Percentiles rank a stretch among this genome's conserved stretches.
Conservation (phyloP, 2,888 invertebrate species). For the Eupeodes luniger region DNA sequence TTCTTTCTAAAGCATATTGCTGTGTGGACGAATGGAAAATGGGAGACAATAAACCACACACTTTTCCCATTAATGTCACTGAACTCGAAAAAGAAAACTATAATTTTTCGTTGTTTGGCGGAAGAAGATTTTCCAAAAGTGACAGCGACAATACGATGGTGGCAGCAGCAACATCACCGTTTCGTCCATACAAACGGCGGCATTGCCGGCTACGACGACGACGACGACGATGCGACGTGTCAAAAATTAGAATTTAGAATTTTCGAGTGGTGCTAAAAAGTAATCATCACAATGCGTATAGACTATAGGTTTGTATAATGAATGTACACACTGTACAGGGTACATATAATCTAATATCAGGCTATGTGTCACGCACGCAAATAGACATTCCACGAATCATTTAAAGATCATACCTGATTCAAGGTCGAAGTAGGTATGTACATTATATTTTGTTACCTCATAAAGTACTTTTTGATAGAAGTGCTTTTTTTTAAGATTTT, state of each 20-base stretch:
- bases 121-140: slow-evolving; percentile 34
- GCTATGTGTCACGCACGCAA: slow-evolving; percentile 41
- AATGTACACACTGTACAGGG: too few relatives aligned
- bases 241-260: slow-evolving; percentile 26
- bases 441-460: slow-evolving; percentile 15
- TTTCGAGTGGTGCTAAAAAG: slow-evolving; percentile 36
- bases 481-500: not conserved
- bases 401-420: slow-evolving; percentile 23
- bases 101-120: slow-evolving; percentile 38
- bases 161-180: not conserved
- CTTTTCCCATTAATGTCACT: slow-evolving; percentile 67
- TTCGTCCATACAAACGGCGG: not conserved
- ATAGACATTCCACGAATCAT: slow-evolving; percentile 36
- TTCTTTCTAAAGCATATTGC: slow-evolving; percentile 27
- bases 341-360: not conserved
- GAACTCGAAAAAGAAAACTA: slow-evolving; percentile 65
- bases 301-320: not conserved
- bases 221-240: slow-evolving; percentile 1
- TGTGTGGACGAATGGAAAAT: not conserved
- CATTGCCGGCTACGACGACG: not conserved
- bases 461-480: slow-evolving; percentile 23
- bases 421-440: not conserved
- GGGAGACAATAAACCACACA: slow-evolving; percentile 51
- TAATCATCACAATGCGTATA: slow-evolving; percentile 33
- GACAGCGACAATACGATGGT: not conserved